phyloP scores from a whole-genome alignment of 64 coral and sea anemone species.

The Stichodactyla mertensii region DNA sequence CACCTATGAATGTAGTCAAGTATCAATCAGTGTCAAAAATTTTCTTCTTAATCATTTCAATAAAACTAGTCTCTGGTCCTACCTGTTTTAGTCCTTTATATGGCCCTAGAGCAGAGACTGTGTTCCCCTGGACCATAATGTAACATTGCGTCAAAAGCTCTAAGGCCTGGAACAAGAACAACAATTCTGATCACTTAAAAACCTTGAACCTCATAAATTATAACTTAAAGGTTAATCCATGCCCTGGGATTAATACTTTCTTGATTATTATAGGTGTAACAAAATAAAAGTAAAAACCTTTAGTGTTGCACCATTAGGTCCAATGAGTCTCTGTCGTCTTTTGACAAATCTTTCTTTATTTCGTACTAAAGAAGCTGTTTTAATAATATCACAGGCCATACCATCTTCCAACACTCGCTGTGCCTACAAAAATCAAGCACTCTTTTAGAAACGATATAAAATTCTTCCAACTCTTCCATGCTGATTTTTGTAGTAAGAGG shows the following conservation, averaged over 20 bases:
- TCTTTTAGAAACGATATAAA: neutral
- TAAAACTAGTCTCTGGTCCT: neutral
- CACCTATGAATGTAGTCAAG: slow-evolving; percentile 34
- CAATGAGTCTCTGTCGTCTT: slow-evolving; percentile 88
- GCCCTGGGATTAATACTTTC: too few species aligned
- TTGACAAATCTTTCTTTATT: slow-evolving; percentile 99
- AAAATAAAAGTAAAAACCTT: slow-evolving; percentile 13
- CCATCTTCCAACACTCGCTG: slow-evolving; percentile 86
- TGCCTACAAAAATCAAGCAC: slow-evolving; percentile 37
- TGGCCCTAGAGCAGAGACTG: slow-evolving; percentile 77
- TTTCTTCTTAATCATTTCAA: too few species aligned
- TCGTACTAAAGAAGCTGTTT: slow-evolving; percentile 80
- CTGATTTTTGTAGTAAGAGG: too few species aligned
- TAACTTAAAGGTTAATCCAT: too few species aligned
- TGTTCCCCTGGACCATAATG: slow-evolving; percentile 97
- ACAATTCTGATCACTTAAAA: neutral
- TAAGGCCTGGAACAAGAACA: slow-evolving; percentile 65
- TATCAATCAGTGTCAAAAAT: neutral
- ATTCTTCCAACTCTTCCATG: too few species aligned
- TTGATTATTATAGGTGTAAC: too few species aligned
- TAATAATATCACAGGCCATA: slow-evolving; percentile 83
- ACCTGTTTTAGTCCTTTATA: slow-evolving; percentile 95
- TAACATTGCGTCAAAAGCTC: slow-evolving; percentile 96
- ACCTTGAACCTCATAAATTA: neutral
- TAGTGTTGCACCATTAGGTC: slow-evolving; percentile 96